A percentile compares a stretch with the other conserved stretches of the same genome.
Conservation (phyloP, 2,797 vertebrate genomes). For the Enteromius radiatus region DNA sequence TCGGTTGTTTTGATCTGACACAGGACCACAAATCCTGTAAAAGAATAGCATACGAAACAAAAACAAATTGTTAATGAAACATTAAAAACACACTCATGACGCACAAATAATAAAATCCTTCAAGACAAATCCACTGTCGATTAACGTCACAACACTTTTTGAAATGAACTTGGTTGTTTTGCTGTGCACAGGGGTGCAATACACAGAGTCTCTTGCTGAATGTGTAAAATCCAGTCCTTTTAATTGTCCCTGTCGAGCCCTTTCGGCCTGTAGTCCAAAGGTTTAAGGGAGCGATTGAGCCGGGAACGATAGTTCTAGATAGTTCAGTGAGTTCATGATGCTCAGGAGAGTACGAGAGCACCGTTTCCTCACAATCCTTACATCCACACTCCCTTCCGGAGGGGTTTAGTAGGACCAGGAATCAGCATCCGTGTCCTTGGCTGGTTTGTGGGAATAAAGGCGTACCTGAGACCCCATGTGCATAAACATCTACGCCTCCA, state of each 20-base stretch:
- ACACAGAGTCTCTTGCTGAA: slow-evolving; percentile 39
- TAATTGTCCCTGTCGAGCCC: slow-evolving; percentile 9
- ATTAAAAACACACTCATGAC: slow-evolving; percentile 61
- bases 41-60: slow-evolving; percentile 37
- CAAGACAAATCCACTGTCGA: slow-evolving; percentile 60
- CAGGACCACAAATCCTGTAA: slow-evolving; percentile 53
- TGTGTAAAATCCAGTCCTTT: slow-evolving; percentile 32
- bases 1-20: slow-evolving; percentile 54
- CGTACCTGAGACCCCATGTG: slow-evolving; percentile 55
- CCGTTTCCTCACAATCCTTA: slow-evolving; percentile 22
- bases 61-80: slow-evolving; percentile 51
- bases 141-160: slow-evolving; percentile 58
- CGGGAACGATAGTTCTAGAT: slow-evolving; percentile 18
- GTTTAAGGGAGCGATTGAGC: slow-evolving; percentile 1
- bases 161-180: slow-evolving; percentile 49
- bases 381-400: slow-evolving; percentile 2
- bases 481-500: slow-evolving; percentile 39
- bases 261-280: slow-evolving; percentile 11
- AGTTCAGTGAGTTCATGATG: slow-evolving; percentile 32
- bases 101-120: slow-evolving; percentile 56
- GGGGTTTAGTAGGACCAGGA: slow-evolving; percentile 35
- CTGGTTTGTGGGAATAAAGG: slow-evolving; percentile 56
- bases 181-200: slow-evolving; percentile 40
- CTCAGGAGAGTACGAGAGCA: slow-evolving; percentile 12
- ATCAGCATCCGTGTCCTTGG: slow-evolving; percentile 53